Base-by-base conservation (phyloP, 2,797 vertebrate species). In the Anisognathus igniventris region DNA sequence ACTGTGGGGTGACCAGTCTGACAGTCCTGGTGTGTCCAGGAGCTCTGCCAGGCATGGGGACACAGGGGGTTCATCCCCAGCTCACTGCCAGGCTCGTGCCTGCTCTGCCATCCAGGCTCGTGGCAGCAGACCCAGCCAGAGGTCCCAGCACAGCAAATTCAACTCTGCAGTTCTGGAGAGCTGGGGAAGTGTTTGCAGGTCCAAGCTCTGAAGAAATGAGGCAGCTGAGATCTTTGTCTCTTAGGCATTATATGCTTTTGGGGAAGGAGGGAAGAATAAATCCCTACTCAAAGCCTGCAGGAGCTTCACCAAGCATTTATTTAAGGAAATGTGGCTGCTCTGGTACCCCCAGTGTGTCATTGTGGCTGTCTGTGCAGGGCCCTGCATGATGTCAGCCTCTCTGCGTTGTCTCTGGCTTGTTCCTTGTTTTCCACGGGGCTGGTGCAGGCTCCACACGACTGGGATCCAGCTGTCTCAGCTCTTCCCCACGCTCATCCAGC, bases 1-100 rank as follows among this genome's bases (percentile, higher is more conserved):
- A 3, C 1, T 1, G 30, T 23, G 50, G 14, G 23, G 33, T 42
- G 51, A 20, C 39, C 0, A 1, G 1, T 42, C 16, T 0, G 4
- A 9, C 16, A 22, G 51, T 33, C 45, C 25, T 0, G 0, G 12
- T 0, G 1, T 11, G 68, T 11, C 21, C 7, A 7, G 23, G 21
- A 17, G 56, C 42, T 37, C 7, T 23, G 56, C 47, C 68, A 25
- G 67, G 31, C 64, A 31, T 0, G 1, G 71, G 64, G 58, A 28
- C 83, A 25, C 1, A 0, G 35, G 2, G 10, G 60, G 25, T 17
- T 44, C 20, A 28, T 42, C 17, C 40, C 40, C 40, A 42, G 17
- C 40, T 42, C 40, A 42, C 31, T 42, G 44, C 73, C 80, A 71
- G 64, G 7, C 64, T 71, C 0, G 0, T 68, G 62, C 31, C 77